Percentiles rank a stretch among this genome's conserved stretches.
Conservation (phyloP, 2,888 invertebrate genomes). For the Oxytorus armatus region DNA sequence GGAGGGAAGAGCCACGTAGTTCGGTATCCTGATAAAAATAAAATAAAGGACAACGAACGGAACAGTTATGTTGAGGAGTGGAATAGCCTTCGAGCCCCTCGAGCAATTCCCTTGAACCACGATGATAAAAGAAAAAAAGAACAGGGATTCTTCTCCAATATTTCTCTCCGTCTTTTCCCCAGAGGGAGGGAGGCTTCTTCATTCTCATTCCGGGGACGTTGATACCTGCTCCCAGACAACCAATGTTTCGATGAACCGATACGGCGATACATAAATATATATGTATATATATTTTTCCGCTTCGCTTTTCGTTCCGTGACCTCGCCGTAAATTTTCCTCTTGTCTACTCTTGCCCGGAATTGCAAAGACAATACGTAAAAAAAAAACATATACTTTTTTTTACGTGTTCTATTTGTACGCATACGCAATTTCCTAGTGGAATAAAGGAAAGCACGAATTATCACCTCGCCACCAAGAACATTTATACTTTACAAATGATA, state of each 20-base stretch:
- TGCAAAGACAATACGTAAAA: neutral
- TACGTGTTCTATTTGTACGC: too few relatives aligned
- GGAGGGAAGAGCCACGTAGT: conserved; percentile 24
- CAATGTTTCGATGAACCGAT: conserved; percentile 45
- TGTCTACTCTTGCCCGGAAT: conserved; percentile 24
- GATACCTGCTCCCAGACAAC: conserved; percentile 55
- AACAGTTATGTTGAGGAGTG: conserved; percentile 15
- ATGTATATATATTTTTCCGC: conserved; percentile 13
- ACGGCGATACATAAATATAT: neutral
- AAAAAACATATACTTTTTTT: neutral
- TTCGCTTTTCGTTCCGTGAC: conserved; percentile 28
- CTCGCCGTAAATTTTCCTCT: conserved; percentile 16
- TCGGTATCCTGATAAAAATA: conserved; percentile 35
- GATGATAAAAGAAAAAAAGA: conserved; percentile 30
- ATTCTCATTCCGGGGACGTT: conserved; percentile 56
- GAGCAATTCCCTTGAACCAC: conserved; percentile 53
- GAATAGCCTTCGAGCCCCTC: conserved; percentile 46
- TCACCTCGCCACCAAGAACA: neutral
- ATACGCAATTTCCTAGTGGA: neutral
- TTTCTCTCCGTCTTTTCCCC: conserved; percentile 22
- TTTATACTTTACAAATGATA: too few relatives aligned
- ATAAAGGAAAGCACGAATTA: neutral
- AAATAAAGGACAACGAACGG: conserved; percentile 32
- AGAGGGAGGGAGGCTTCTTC: conserved; percentile 39
- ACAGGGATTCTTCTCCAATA: conserved; percentile 48